Evolutionary conservation across 2,113 vertebrate species (phyloP).

Genomic region (Erythrocebus patas): DNA sequence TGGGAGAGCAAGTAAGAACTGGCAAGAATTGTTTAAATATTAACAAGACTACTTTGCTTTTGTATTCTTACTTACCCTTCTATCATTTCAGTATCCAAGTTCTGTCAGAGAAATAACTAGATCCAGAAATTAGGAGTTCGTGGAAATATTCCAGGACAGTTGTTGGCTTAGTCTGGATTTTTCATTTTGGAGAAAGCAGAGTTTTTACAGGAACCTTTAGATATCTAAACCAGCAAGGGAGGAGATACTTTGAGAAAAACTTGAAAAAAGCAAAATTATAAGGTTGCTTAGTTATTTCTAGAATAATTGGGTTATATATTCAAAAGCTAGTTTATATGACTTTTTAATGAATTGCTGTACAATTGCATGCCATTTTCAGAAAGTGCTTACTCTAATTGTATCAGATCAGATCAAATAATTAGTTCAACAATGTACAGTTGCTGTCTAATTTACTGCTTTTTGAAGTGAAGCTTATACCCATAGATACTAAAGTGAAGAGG

Average conservation of each 20-base stretch:
- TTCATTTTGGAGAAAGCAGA: not conserved
- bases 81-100: not conserved
- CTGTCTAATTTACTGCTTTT: not conserved
- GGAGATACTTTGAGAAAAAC: not conserved
- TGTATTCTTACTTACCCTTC: not conserved
- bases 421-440: not conserved
- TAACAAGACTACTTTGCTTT: not conserved
- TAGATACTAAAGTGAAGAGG: not conserved
- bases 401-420: not conserved
- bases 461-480: not conserved
- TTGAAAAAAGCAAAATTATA: not conserved
- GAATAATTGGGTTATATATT: not conserved
- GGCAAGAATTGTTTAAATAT: not conserved
- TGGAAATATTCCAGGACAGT: not conserved
- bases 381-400: not conserved
- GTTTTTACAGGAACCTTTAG: not conserved
- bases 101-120: not conserved
- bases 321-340: not conserved
- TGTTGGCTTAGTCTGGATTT: not conserved
- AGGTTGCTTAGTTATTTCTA: not conserved
- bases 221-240: not conserved
- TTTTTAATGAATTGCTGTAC: not conserved
- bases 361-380: not conserved
- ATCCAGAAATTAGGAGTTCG: not conserved
- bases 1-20: not conserved